phyloP scores from a whole-genome alignment of 92 coral and sea anemone species.

The Umimayanthus kanabou region DNA sequence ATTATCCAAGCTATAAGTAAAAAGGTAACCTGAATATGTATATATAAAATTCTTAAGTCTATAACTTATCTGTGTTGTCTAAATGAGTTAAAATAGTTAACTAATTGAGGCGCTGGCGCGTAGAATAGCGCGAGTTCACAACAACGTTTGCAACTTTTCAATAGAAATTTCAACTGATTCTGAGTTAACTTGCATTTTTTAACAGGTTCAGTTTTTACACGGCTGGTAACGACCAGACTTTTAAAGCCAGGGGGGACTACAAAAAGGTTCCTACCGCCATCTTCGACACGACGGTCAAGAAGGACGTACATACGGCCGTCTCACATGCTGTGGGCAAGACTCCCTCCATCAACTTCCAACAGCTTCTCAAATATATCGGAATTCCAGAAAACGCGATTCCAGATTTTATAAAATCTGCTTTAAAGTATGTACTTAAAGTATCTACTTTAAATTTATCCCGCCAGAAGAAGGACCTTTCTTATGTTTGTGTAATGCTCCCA shows the following conservation, averaged over 20 bases:
- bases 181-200: not conserved
- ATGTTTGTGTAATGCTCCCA: not conserved
- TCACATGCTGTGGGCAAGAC: constrained; percentile 73
- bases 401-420: constrained; percentile 51
- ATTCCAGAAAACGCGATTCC: constrained; percentile 62
- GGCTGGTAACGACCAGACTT: constrained; percentile 84
- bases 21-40: too few relatives aligned
- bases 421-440: constrained; percentile 66
- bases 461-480: not conserved
- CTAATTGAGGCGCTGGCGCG: too few relatives aligned
- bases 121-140: not conserved
- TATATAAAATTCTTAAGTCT: too few relatives aligned
- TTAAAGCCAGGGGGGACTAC: constrained; percentile 91
- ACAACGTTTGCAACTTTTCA: not conserved
- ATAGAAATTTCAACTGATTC: not conserved
- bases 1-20: too few relatives aligned
- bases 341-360: constrained; percentile 54
- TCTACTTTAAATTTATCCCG: too few relatives aligned
- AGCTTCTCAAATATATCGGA: constrained; percentile 67
- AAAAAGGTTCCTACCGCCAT: constrained; percentile 55
- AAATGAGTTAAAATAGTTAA: too few relatives aligned
- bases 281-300: constrained; percentile 76
- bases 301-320: constrained; percentile 58
- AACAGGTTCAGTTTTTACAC: constrained; percentile 86
- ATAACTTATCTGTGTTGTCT: too few relatives aligned